Evolutionary conservation across 2,888 invertebrate species (phyloP).

Genomic region (Plusia festucae): DNA sequence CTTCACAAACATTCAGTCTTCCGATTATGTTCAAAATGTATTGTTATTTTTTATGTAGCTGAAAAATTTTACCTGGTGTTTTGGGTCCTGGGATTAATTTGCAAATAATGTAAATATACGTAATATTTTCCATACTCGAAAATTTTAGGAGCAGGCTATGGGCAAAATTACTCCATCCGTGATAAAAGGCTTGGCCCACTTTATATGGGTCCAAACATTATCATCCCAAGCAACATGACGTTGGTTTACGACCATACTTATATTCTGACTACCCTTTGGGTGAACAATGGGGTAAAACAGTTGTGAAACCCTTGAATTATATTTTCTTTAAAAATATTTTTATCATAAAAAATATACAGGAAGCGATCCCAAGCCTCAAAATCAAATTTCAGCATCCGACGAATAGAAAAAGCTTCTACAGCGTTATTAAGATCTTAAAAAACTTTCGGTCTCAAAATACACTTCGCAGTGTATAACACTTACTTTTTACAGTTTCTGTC

Average conservation of each 20-base stretch:
- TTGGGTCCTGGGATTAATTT: neutral
- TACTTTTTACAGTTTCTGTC: slow-evolving; percentile 47
- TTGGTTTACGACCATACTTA: slow-evolving; percentile 4
- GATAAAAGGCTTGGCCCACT: slow-evolving; percentile 4
- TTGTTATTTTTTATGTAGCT: neutral
- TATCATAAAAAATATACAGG: neutral
- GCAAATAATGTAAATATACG: slow-evolving; percentile 4
- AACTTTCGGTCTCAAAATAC: slow-evolving; percentile 21
- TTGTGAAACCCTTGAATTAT: neutral
- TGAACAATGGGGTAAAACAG: neutral
- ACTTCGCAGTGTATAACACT: slow-evolving; percentile 27
- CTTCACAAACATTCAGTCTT: neutral
- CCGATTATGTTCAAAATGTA: neutral
- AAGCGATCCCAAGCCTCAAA: neutral
- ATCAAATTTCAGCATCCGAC: neutral
- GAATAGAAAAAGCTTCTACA: neutral
- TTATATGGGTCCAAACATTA: slow-evolving; percentile 4
- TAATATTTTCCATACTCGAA: slow-evolving; percentile 1
- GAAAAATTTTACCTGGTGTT: neutral
- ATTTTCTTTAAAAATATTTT: neutral
- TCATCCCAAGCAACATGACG: slow-evolving; percentile 4
- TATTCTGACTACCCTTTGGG: slow-evolving; percentile 2
- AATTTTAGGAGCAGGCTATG: neutral
- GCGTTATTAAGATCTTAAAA: neutral
- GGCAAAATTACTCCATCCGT: slow-evolving; percentile 1